Percentiles rank a stretch among this genome's conserved stretches.
Evolutionary conservation across 2,797 vertebrate species (phyloP).

Genomic region (Luscinia luscinia): DNA sequence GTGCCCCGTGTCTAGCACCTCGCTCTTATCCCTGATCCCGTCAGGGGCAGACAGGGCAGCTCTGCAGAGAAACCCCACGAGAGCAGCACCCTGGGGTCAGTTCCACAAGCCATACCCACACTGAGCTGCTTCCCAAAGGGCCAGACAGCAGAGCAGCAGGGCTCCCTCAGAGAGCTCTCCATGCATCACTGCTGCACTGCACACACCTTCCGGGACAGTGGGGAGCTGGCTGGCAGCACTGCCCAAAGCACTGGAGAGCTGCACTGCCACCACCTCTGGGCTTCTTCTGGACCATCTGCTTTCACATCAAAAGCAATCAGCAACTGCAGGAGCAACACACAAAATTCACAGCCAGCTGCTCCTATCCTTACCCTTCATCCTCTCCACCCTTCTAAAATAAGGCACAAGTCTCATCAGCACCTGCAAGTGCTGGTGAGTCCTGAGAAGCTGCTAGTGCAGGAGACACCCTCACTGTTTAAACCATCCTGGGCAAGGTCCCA

Average conservation of each 20-base stretch:
- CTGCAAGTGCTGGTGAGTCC: neutral
- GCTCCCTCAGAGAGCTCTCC: neutral
- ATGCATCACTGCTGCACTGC: neutral
- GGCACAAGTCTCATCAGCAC: neutral
- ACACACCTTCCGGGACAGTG: neutral
- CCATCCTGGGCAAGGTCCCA: neutral
- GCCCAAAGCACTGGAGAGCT: neutral
- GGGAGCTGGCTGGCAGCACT: neutral
- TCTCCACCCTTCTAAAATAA: neutral
- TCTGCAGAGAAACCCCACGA: neutral
- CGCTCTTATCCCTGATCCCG: too few relatives aligned
- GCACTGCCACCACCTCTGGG: rapidly evolving
- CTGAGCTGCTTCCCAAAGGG: neutral
- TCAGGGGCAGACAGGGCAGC: neutral
- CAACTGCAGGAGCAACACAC: rapidly evolving
- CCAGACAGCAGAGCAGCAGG: neutral
- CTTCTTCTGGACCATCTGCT: neutral
- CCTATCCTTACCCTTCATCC: neutral
- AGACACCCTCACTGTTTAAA: neutral
- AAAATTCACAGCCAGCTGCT: neutral
- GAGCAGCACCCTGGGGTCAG: neutral
- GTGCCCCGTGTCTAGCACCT: too few relatives aligned
- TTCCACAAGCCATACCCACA: rapidly evolving
- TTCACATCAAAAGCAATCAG: neutral
- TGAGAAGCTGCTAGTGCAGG: neutral